Conservation (phyloP, 2,113 vertebrate genomes). For the Myiozetetes cayanensis region DNA sequence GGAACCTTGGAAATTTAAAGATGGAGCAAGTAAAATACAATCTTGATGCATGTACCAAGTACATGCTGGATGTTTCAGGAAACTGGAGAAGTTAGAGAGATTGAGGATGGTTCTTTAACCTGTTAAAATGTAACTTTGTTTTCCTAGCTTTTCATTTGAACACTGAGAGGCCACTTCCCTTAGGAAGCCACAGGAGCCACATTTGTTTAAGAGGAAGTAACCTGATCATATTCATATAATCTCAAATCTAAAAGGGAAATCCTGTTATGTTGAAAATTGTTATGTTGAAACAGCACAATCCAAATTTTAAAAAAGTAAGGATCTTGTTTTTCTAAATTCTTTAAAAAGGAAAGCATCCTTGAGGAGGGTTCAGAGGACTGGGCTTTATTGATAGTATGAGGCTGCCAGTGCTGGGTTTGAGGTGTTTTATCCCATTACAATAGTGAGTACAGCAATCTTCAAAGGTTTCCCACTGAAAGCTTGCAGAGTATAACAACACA, state of each 20-base stretch:
- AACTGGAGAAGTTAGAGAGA: not conserved
- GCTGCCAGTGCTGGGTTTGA: not conserved
- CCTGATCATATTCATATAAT: not conserved
- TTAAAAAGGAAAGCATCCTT: not conserved
- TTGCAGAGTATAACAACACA: not conserved
- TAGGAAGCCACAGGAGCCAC: not conserved
- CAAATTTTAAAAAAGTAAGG: not conserved
- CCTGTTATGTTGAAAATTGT: not conserved
- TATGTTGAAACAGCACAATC: not conserved
- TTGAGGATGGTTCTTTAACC: not conserved
- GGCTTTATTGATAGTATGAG: not conserved
- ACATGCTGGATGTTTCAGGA: not conserved
- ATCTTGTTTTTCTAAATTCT: not conserved
- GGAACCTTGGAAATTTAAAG: not conserved
- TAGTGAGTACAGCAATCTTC: not conserved
- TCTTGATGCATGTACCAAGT: not conserved
- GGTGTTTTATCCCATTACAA: not conserved
- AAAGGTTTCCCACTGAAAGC: not conserved
- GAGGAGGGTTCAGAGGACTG: not conserved
- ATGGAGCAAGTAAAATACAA: not conserved
- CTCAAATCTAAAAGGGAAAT: not conserved
- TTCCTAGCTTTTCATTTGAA: not conserved
- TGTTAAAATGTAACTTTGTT: not conserved
- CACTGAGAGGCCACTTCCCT: not conserved
- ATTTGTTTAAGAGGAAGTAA: not conserved